Base-by-base conservation (phyloP, 2,113 vertebrate species). In the Crotalus horridus region DNA sequence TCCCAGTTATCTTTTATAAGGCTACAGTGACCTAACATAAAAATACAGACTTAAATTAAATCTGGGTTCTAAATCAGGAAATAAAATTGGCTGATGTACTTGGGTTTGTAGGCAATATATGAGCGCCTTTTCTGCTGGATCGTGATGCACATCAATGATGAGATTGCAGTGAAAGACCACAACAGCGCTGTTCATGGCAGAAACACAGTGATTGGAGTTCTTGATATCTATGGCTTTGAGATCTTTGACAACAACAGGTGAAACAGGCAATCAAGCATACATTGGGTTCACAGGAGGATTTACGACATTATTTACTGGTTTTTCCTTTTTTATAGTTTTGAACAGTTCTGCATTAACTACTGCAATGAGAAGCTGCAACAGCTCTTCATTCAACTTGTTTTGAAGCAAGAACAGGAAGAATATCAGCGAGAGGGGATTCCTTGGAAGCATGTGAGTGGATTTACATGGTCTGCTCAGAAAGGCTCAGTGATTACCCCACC, bases 231-330 rank as follows among this genome's bases (percentile, higher is more conserved):
- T 3, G 99, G 99, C 21, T 99, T 99, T 85, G 99, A 99, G 97
- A 99, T 99, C 93, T 99, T 99, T 94, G 99, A 99, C 96, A 99
- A 99, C 95, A 99, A 99, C 98, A 99, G 99, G 99, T 99, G 93
- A 97, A 93, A 17, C 2, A 7, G 81, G 33, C 92, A 74, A 3
- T 0, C 43, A 9, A 20, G 0, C 9, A 11, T 7, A 6, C 11
- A 54, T 51, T 51, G 54, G 58, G 58, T 85, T 64, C 85, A 51
- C 7, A 58, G 7, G 56, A 74, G 8, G 61, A 90, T 6, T 64
- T 95, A 87, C 90, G 7, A 46, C 89, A 43, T 15, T 26, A 56
- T 33, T 43, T 33, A 56, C 4, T 23, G 64, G 10, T 26, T 58
- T 17, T 54, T 39, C 0, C 46, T 13, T 43, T 93, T 96, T 93